Evolutionary conservation across 2,113 vertebrate species (phyloP).

Genomic region (Amphilophus citrinellus): DNA sequence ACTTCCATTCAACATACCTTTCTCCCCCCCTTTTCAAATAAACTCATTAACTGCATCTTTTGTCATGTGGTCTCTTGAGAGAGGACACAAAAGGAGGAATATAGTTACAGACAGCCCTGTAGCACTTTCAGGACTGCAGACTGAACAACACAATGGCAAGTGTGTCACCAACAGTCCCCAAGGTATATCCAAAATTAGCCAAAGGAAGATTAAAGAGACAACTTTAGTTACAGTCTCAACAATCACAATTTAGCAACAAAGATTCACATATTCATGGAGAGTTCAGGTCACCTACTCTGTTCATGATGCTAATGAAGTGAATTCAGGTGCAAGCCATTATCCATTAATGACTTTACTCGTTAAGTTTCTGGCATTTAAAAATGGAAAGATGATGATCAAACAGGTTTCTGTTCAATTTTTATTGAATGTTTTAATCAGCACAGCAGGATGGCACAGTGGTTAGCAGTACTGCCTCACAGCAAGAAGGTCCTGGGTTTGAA

Average conservation of each 20-base stretch:
- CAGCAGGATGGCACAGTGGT: too few species aligned
- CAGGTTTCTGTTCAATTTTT: neutral
- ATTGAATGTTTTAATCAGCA: neutral
- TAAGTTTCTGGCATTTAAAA: neutral
- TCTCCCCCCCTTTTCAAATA: slow-evolving; percentile 45
- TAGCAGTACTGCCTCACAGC: too few species aligned
- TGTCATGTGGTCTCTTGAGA: slow-evolving; percentile 27
- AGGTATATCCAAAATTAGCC: slow-evolving; percentile 19
- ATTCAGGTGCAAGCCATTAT: slow-evolving; percentile 19
- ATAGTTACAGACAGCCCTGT: slow-evolving; percentile 7
- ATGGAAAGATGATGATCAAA: neutral
- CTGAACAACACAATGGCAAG: slow-evolving; percentile 25
- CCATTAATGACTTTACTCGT: slow-evolving; percentile 19
- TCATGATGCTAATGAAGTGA: slow-evolving; percentile 10
- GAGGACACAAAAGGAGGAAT: slow-evolving; percentile 32
- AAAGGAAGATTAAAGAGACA: slow-evolving; percentile 22
- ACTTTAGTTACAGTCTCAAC: neutral
- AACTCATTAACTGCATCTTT: slow-evolving; percentile 62
- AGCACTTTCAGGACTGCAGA: slow-evolving; percentile 15
- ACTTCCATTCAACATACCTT: slow-evolving; percentile 30
- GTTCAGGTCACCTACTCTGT: neutral
- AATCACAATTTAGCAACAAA: slow-evolving; percentile 16
- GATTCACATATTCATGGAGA: neutral
- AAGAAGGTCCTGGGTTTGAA: too few species aligned
- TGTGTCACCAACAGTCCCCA: neutral